A percentile compares a stretch with the other conserved stretches of the same genome.
Conservation (phyloP, 2,888 invertebrate genomes). For the Physocephala rufipes region DNA sequence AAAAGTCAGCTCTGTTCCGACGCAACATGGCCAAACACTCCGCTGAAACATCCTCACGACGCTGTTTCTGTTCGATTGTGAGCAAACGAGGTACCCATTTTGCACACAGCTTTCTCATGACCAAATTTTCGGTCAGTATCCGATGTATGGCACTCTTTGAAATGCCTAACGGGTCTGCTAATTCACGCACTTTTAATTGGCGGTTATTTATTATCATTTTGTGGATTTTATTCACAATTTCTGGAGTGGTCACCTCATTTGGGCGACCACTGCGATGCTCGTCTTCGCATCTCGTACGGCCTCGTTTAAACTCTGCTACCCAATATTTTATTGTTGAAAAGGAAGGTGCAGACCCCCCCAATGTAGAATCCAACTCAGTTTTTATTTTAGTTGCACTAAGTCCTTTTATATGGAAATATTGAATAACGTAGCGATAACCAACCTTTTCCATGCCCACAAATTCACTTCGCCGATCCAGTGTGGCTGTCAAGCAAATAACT, state of each 20-base stretch:
- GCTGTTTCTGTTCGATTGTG: no score
- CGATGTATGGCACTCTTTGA: conserved; percentile 9
- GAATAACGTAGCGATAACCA: not conserved
- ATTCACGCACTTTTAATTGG: conserved; percentile 24
- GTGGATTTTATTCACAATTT: conserved; percentile 34
- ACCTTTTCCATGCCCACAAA: no score
- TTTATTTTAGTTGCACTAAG: not conserved
- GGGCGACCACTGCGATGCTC: conserved; percentile 43
- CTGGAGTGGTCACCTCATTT: conserved; percentile 35
- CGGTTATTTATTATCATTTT: conserved; percentile 23
- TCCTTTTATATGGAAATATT: not conserved
- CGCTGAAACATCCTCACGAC: conserved; percentile 28
- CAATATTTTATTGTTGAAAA: not conserved
- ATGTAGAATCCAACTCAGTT: not conserved
- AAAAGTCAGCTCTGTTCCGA: not conserved
- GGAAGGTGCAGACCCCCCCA: not conserved
- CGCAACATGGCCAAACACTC: not conserved
- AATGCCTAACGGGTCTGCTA: conserved; percentile 19
- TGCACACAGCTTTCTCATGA: conserved; percentile 39
- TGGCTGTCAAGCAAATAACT: not conserved
- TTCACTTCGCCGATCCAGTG: no score
- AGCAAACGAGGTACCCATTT: conserved; percentile 37
- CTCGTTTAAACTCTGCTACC: conserved; percentile 20
- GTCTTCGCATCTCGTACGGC: conserved; percentile 32
- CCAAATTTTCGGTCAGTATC: conserved; percentile 24